Evolutionary conservation across 2,797 vertebrate species (phyloP), one percentile per base, ranked within the genome.

Genomic region (Sebastes taczanowskii): DNA sequence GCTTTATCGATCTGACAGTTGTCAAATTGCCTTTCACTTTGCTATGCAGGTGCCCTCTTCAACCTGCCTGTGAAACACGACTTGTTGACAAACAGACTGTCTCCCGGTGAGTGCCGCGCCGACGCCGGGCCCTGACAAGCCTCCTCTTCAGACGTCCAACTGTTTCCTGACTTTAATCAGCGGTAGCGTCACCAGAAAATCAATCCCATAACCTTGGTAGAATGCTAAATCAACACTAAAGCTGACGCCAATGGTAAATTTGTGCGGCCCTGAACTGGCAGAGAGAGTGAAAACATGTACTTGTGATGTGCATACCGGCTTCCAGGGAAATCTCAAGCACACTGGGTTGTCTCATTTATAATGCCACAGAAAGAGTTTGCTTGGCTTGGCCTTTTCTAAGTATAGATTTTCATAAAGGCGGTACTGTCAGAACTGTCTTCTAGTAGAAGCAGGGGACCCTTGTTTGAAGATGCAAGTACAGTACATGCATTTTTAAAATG

Each of bases 101-200:
- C 82, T 87, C 74, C 74, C 25, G 38, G 27, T 59, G 72, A 74
- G 77, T 23, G 62, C 83, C 74, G 74, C 72, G 82, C 69, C 35
- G 13, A 58, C 62, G 73, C 84, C 83, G 71, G 75, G 30, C 52
- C 63, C 59, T 80, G 90, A 85, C 82, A 78, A 68, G 86, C 77
- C 80, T 78, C 73, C 84, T 89, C 84, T 88, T 89, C 86, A 89
- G 70, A 88, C 81, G 59, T 66, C 86, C 58, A 70, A 79, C 85
- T 76, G 78, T 80, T 87, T 87, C 68, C 81, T 72, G 67, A 74
- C 89, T 91, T 92, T 87, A 94, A 94, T 93, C 89, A 88, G 14
- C 77, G 71, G 86, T 49, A 61, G 74, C 56, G 25, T 86, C 80
- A 72, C 69, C 55, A 79, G 78, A 91, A 91, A 91, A 94, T 93